Percentiles rank a stretch among this genome's conserved stretches.
These are phyloP conservation scores for Nylanderia fulva DNA, from an alignment of 1,140 invertebrate species.

Conservation along the genomic window DNA sequence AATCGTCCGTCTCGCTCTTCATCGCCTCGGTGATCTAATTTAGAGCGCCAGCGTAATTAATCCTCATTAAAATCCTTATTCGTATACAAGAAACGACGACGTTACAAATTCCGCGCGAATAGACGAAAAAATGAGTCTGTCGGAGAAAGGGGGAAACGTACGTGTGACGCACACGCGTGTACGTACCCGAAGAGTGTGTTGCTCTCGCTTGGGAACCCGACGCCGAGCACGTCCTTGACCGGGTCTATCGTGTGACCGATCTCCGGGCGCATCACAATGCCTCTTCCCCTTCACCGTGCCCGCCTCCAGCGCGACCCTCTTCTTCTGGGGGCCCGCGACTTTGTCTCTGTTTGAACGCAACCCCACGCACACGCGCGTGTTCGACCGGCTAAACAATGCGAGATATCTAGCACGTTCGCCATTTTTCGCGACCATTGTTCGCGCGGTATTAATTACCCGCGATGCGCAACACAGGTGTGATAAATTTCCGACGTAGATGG, in stretches of 20 bases:
- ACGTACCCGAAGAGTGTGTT: constrained; percentile 58
- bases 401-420: constrained; percentile 47
- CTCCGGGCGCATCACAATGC: constrained; percentile 83
- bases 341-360: constrained; percentile 63
- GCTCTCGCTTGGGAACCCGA: constrained; percentile 83
- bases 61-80: background rate
- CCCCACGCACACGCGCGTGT: constrained; percentile 11
- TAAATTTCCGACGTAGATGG: constrained; percentile 7
- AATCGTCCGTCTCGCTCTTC: constrained; percentile 44
- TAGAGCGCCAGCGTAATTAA: background rate
- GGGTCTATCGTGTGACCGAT: constrained; percentile 85
- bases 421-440: constrained; percentile 50
- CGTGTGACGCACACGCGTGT: background rate
- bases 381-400: constrained; percentile 31
- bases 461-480: constrained; percentile 27
- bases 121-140: constrained; percentile 9
- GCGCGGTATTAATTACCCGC: constrained; percentile 48
- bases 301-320: constrained; percentile 57
- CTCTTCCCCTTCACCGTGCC: constrained; percentile 48
- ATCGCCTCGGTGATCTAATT: constrained; percentile 21
- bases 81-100: background rate
- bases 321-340: constrained; percentile 32
- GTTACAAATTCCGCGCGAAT: background rate
- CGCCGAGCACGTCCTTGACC: constrained; percentile 84
- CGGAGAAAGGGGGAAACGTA: constrained; percentile 29